phyloP scores from a whole-genome alignment of 2,113 vertebrate species.

The Cynoglossus semilaevis region DNA sequence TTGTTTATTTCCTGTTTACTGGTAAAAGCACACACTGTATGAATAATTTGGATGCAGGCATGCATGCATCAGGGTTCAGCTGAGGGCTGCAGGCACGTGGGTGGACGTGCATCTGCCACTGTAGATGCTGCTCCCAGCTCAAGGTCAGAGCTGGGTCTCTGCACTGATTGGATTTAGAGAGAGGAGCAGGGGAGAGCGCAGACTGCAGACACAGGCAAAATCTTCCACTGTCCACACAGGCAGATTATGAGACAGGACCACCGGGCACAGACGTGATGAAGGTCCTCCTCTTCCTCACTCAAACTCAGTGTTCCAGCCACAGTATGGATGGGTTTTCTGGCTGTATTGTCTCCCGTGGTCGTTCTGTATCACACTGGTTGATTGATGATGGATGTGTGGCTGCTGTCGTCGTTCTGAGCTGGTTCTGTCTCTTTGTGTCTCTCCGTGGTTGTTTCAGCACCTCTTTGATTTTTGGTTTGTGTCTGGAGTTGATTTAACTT shows the following conservation, averaged over 20 bases:
- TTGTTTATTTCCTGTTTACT: slow-evolving; percentile 13
- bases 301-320: not conserved
- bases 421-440: not conserved
- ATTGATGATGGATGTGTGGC: not conserved
- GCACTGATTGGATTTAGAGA: slow-evolving; percentile 62
- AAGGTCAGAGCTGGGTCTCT: slow-evolving; percentile 65
- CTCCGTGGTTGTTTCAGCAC: not conserved
- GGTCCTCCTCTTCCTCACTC: too few relatives aligned
- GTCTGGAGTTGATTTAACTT: not conserved
- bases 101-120: slow-evolving; percentile 40
- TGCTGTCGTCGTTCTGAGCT: not conserved
- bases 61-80: slow-evolving; percentile 12
- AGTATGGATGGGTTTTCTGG: not conserved
- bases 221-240: slow-evolving; percentile 22
- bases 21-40: slow-evolving; percentile 14
- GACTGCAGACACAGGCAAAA: slow-evolving; percentile 49
- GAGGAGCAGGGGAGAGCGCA: slow-evolving; percentile 35
- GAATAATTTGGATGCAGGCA: slow-evolving; percentile 30
- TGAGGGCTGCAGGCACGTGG: slow-evolving; percentile 22
- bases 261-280: too few relatives aligned
- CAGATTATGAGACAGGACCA: too few relatives aligned
- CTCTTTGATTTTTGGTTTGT: not conserved
- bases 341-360: not conserved
- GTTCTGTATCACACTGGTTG: not conserved
- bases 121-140: slow-evolving; percentile 50